Evolutionary conservation across 2,113 vertebrate genomes (phyloP).

Genomic region (Mormoops blainvillei): DNA sequence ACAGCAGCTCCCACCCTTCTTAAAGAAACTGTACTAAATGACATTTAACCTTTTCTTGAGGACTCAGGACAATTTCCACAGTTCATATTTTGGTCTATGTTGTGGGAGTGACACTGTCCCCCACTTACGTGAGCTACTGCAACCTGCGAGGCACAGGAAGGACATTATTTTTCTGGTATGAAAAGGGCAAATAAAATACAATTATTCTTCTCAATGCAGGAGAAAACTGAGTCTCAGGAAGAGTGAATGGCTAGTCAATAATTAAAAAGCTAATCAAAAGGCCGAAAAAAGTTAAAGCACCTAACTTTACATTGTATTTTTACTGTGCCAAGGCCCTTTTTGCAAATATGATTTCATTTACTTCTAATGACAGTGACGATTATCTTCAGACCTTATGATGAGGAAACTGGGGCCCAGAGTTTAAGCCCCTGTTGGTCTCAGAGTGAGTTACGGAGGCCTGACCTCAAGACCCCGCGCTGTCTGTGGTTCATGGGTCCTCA

Average conservation of each 20-base stretch:
- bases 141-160: not conserved
- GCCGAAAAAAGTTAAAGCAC: not conserved
- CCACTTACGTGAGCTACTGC: too few relatives aligned
- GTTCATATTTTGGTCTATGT: too few relatives aligned
- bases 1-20: not conserved
- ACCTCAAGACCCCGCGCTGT: too few relatives aligned
- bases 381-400: not conserved
- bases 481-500: accelerated
- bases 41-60: not conserved
- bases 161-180: not conserved
- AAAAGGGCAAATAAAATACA: not conserved
- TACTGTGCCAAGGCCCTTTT: not conserved
- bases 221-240: not conserved
- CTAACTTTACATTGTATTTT: not conserved
- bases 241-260: not conserved
- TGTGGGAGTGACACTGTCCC: accelerated
- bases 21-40: not conserved
- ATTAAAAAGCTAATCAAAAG: not conserved
- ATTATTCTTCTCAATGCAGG: not conserved
- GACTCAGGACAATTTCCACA: not conserved
- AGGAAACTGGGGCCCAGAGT: too few relatives aligned
- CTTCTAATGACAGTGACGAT: not conserved
- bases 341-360: not conserved
- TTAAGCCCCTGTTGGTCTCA: too few relatives aligned
- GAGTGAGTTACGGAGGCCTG: too few relatives aligned